phyloP scores from a whole-genome alignment of 1,140 invertebrate species.

The Trissolcus basalis region DNA sequence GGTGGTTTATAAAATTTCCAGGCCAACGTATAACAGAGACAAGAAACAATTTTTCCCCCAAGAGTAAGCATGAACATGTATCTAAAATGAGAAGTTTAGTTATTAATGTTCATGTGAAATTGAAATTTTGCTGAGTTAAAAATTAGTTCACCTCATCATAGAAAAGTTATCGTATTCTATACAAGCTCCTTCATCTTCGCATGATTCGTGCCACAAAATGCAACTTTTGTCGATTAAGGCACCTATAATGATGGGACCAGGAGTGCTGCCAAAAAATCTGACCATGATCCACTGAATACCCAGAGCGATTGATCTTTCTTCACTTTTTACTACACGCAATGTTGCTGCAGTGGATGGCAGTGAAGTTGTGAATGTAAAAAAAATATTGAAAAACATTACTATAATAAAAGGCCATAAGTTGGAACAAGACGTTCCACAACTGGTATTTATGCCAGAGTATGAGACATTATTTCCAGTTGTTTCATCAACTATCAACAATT shows the following conservation, averaged over 20 bases:
- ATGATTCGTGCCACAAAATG: slow-evolving; percentile 84
- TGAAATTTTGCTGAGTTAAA: too few species aligned
- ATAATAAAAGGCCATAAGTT: slow-evolving; percentile 82
- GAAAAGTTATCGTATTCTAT: slow-evolving; percentile 82
- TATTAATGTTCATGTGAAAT: too few species aligned
- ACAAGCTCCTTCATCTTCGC: slow-evolving; percentile 80
- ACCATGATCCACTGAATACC: slow-evolving; percentile 93
- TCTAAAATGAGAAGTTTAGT: too few species aligned
- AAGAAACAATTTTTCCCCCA: slow-evolving; percentile 80
- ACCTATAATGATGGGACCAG: slow-evolving; percentile 90
- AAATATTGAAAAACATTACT: slow-evolving; percentile 83
- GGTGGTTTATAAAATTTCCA: slow-evolving; percentile 84
- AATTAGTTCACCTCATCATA: slow-evolving; percentile 85
- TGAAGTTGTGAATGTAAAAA: slow-evolving; percentile 83
- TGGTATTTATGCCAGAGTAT: slow-evolving; percentile 80
- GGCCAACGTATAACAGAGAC: slow-evolving; percentile 82
- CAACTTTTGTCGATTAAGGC: slow-evolving; percentile 89
- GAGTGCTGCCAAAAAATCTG: slow-evolving; percentile 87
- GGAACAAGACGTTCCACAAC: slow-evolving; percentile 80
- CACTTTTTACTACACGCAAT: slow-evolving; percentile 86
- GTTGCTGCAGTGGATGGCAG: slow-evolving; percentile 87
- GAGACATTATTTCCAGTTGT: slow-evolving; percentile 59
- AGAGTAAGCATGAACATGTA: slow-evolving; percentile 82
- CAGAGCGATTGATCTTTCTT: slow-evolving; percentile 89
- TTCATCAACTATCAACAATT: slow-evolving; percentile 42